Base-by-base conservation (phyloP, 2,113 vertebrate species). In the Cercopithecus mona region DNA sequence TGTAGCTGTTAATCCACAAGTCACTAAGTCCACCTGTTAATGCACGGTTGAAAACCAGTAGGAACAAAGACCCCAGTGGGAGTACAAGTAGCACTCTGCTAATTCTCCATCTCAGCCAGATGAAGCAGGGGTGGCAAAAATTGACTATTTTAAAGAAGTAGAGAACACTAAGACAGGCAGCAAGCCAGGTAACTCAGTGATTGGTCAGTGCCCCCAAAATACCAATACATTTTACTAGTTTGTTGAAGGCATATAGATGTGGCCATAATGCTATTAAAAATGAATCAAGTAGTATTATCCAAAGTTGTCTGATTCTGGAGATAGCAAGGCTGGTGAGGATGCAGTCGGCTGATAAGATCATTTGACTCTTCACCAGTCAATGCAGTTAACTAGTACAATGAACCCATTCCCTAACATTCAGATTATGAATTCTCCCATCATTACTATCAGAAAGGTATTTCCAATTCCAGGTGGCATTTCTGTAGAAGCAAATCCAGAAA, bases 101-200 rank as follows among this genome's bases (percentile, higher is more conserved):
- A 25, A 86, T 64, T 90, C 57, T 76, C 75, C 50, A 13, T 45
- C 8, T 78, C 38, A 97, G 66, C 88, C 96, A 94, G 32, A n/a
- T n/a, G 48, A 94, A 97, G 52, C 73, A 96, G 50, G 38, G 50
- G 25, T 94, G 92, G 32, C 92, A 92, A 84, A 94, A 68, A 27
- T 0, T 57, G 61, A 87, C 93, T 84, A 75, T 66, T 91, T 86
- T 95, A 12, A 96, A 73, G 52, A 97, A 88, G 17, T 93, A 95
- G 70, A 93, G 91, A 68, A 96, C 43, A 48, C 86, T 96, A 23
- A 96, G 20, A 80, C 81, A 6, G 20, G 84, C 81, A 8, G 80
- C 80, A 92, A 87, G 8, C 96, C 84, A 97, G 6, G 25, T 48
- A 82, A 57, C 27, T 32, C 75, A 23, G 45, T 89, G 40, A 88